phyloP scores from a whole-genome alignment of 2,113 vertebrate genomes.

The Coryphaenoides rupestris region DNA sequence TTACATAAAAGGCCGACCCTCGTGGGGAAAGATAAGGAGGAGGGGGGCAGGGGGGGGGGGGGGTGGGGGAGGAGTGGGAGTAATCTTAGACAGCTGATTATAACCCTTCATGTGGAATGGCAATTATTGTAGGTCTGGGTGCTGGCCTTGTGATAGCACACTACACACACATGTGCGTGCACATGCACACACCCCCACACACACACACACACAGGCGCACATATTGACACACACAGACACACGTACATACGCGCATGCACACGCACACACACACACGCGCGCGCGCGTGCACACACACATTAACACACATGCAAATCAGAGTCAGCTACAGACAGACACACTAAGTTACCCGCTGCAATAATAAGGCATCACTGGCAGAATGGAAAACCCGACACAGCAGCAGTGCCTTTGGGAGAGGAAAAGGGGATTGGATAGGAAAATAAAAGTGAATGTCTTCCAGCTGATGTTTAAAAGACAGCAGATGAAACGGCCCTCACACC shows the following conservation, averaged over 20 bases:
- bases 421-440: constrained; percentile 1
- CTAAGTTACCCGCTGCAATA: constrained; percentile 2
- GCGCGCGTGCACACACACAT: constrained; percentile 2
- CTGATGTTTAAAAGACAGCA: not conserved
- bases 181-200: not conserved
- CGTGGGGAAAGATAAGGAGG: not conserved
- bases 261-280: not conserved
- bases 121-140: constrained; percentile 20
- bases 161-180: constrained; percentile 10
- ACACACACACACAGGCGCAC: not conserved
- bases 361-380: constrained; percentile 18
- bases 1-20: too few relatives aligned
- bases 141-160: constrained; percentile 18
- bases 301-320: not conserved
- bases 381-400: constrained; percentile 18
- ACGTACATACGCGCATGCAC: not conserved
- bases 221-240: not conserved
- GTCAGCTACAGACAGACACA: not conserved
- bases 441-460: constrained; percentile 16
- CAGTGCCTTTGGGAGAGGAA: constrained; percentile 17
- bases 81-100: constrained; percentile 3
- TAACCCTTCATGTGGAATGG: constrained; percentile 14
- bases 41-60: too few relatives aligned
- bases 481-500: not conserved
- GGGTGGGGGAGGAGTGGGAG: not conserved